Conservation (phyloP, 2,113 vertebrate species). For the Thryonomys swinderianus region DNA sequence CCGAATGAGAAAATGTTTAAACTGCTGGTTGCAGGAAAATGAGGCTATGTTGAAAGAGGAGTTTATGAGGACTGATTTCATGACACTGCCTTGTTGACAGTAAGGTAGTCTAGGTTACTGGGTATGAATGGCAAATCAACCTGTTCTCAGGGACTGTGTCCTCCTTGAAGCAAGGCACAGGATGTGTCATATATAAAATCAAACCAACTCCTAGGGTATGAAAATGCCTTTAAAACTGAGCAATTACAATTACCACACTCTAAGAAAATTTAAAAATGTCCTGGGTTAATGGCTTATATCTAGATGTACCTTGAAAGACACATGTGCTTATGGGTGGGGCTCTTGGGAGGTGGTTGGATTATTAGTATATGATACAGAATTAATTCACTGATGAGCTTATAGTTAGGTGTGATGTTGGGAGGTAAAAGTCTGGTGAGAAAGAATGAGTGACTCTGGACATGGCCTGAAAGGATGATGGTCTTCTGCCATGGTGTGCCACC, state of each 20-base stretch:
- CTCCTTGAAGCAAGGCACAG: neutral
- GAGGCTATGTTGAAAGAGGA: neutral
- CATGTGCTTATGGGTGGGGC: neutral
- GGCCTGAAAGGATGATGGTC: neutral
- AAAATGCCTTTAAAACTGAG: neutral
- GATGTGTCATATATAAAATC: neutral
- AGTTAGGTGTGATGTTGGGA: neutral
- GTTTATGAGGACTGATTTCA: neutral
- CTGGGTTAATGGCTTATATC: neutral
- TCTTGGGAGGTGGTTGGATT: neutral
- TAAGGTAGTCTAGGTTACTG: neutral
- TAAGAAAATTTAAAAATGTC: neutral
- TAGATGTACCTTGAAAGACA: neutral
- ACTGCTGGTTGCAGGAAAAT: neutral
- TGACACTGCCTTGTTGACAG: neutral
- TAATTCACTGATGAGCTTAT: neutral
- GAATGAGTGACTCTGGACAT: neutral
- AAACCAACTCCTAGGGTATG: neutral
- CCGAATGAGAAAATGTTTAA: slow-evolving; percentile 63
- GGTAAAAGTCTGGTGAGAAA: neutral
- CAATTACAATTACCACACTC: neutral
- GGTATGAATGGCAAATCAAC: neutral
- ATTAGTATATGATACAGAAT: neutral
- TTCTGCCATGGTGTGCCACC: neutral
- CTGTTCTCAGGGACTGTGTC: neutral